Percentiles rank a stretch among this genome's conserved stretches.
phyloP scores from a whole-genome alignment of 2,888 invertebrate genomes.

The Limenitis camilla region DNA sequence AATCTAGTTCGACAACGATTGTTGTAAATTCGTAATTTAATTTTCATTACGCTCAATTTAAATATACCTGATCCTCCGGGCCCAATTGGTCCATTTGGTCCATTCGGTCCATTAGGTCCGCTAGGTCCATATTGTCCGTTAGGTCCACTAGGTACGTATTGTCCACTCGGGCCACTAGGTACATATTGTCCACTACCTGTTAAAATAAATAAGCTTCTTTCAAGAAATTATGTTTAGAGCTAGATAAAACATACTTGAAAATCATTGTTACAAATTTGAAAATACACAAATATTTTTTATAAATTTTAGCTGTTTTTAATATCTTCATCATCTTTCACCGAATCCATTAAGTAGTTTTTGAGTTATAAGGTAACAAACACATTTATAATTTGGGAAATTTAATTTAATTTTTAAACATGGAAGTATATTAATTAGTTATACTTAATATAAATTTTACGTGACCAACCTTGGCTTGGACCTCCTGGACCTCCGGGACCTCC shows the following conservation, averaged over 20 bases:
- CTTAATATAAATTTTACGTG: background rate
- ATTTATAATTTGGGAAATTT: too few species aligned
- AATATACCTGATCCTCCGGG: slow-evolving; percentile 31
- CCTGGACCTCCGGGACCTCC: slow-evolving; percentile 37
- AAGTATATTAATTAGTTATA: background rate
- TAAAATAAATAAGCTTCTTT: background rate
- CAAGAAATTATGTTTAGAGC: too few species aligned
- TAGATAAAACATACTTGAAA: too few species aligned
- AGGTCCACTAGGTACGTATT: slow-evolving; percentile 16
- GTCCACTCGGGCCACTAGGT: slow-evolving; percentile 17
- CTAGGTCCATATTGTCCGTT: slow-evolving; percentile 27
- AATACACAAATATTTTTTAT: too few species aligned
- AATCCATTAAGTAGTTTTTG: background rate
- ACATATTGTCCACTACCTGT: slow-evolving; percentile 17
- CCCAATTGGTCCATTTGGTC: slow-evolving; percentile 28
- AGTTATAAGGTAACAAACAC: too few species aligned
- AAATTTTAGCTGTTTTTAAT: too few species aligned
- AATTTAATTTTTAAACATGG: too few species aligned
- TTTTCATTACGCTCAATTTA: too few species aligned
- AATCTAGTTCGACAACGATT: slow-evolving; percentile 20
- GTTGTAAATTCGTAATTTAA: too few species aligned
- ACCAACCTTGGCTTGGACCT: background rate
- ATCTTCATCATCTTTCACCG: too few species aligned
- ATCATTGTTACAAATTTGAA: too few species aligned
- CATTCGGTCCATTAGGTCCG: slow-evolving; percentile 37